Percentiles rank a stretch among this genome's conserved stretches.
These are phyloP conservation scores for Hartigia nigra DNA, from an alignment of 2,888 invertebrate species.

Conservation along the genomic window DNA sequence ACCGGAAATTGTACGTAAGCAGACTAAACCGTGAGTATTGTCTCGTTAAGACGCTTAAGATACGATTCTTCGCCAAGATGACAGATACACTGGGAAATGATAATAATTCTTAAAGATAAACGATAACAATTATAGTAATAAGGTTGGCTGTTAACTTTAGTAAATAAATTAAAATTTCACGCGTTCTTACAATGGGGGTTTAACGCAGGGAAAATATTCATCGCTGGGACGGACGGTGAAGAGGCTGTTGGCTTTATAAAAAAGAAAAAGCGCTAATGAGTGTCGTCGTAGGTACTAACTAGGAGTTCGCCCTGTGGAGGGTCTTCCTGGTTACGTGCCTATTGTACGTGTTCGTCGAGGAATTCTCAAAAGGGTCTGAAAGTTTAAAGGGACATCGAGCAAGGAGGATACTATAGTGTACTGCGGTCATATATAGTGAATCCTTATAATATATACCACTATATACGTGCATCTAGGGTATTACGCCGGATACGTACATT, in stretches of 20 bases:
- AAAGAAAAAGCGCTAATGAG: background rate
- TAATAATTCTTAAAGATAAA: background rate
- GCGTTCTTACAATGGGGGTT: background rate
- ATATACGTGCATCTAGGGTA: background rate
- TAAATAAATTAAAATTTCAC: background rate
- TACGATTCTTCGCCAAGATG: background rate
- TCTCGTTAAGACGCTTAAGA: background rate
- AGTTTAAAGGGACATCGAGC: background rate
- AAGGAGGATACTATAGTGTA: background rate
- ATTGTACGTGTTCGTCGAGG: background rate
- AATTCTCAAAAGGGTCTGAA: background rate
- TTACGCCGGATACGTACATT: background rate
- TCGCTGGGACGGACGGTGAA: background rate
- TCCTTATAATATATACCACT: background rate
- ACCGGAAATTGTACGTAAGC: background rate
- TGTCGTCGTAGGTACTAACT: background rate
- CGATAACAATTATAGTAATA: background rate
- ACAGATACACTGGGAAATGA: background rate
- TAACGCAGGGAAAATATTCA: background rate
- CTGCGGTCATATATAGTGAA: background rate
- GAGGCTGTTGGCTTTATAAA: background rate
- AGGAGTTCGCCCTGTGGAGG: background rate
- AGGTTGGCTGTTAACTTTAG: background rate
- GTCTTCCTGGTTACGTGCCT: background rate
- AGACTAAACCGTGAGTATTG: background rate